Percentiles rank a stretch among this genome's conserved stretches.
phyloP scores from a whole-genome alignment of 1,140 invertebrate species.

The Samia ricini region DNA sequence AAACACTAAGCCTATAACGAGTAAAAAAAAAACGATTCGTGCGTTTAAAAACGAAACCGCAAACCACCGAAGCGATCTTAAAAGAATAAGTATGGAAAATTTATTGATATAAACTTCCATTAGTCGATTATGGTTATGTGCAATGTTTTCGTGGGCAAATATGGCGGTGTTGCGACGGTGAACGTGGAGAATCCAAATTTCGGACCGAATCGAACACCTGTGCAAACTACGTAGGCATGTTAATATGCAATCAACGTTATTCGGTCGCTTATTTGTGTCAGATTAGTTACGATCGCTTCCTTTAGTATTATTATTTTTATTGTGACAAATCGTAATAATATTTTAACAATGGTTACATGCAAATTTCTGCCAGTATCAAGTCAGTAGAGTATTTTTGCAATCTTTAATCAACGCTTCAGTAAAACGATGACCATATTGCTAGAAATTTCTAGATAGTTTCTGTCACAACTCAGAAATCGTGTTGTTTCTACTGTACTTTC shows the following conservation, averaged over 20 bases:
- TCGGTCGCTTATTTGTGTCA: slow-evolving; percentile 10
- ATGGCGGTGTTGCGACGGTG: neutral
- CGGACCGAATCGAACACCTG: slow-evolving; percentile 16
- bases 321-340: no score
- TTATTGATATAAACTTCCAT: neutral
- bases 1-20: no score
- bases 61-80: neutral
- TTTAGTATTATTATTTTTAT: no score
- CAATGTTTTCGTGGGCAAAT: neutral
- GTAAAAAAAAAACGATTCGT: neutral
- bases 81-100: neutral
- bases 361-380: no score
- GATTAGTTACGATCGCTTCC: neutral
- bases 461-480: no score
- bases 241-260: slow-evolving; percentile 15
- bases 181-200: slow-evolving; percentile 14
- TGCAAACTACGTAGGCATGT: slow-evolving; percentile 7
- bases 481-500: no score
- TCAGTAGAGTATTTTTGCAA: no score
- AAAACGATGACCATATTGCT: no score
- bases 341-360: no score
- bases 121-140: neutral
- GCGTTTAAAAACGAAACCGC: neutral
- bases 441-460: no score
- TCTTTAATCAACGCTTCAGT: no score